Percentiles rank a stretch among this genome's conserved stretches.
Evolutionary conservation across 2,888 invertebrate genomes (phyloP).

Genomic region (Ceramica pisi): DNA sequence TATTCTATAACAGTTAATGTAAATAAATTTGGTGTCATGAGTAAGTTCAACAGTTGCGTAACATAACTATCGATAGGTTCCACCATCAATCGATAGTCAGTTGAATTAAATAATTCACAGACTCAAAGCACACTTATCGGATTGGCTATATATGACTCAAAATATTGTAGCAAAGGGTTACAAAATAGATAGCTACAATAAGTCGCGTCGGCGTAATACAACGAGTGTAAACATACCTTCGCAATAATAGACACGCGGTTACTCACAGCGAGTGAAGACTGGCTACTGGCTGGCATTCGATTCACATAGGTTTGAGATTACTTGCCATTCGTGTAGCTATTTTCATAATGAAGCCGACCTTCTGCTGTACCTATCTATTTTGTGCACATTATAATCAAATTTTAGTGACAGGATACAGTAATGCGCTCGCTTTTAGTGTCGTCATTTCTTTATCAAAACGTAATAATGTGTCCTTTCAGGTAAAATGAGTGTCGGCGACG

Average conservation of each 20-base stretch:
- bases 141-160: constrained; percentile 20
- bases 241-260: neutral
- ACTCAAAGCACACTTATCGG: constrained; percentile 34
- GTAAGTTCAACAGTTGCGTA: constrained; percentile 24
- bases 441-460: neutral
- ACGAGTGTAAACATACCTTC: too few species aligned
- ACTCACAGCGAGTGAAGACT: neutral
- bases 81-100: constrained; percentile 17
- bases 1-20: constrained; percentile 49
- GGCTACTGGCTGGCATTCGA: neutral
- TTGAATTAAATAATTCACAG: constrained; percentile 39
- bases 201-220: neutral
- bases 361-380: constrained; percentile 20
- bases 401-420: constrained; percentile 18
- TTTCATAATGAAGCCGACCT: neutral
- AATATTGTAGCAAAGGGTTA: constrained; percentile 12
- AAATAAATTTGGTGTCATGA: constrained; percentile 43
- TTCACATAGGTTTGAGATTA: neutral
- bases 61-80: constrained; percentile 8
- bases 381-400: neutral
- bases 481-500: constrained; percentile 92
- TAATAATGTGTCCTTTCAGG: constrained; percentile 86
- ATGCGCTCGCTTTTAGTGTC: constrained; percentile 33
- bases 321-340: too few species aligned
- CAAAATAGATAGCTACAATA: constrained; percentile 13